phyloP scores from a whole-genome alignment of 2,888 invertebrate species.

The Noctua janthe region DNA sequence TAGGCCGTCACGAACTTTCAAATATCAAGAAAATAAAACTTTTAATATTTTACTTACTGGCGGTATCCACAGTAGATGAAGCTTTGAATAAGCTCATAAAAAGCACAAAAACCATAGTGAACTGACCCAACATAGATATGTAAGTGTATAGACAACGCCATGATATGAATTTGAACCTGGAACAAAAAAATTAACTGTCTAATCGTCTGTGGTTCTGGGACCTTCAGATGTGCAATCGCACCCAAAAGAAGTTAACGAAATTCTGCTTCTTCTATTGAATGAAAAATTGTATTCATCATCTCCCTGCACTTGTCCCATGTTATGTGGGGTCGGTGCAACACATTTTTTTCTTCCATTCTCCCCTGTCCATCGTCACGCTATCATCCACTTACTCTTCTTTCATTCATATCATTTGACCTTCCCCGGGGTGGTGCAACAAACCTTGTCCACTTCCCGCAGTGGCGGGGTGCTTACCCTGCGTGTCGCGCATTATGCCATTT shows the following conservation, averaged over 20 bases:
- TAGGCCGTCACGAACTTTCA: not conserved
- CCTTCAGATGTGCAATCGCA: not conserved
- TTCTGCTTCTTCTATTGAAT: not conserved
- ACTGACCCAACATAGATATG: conserved; percentile 71
- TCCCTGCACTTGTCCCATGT: no score
- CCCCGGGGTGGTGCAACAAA: no score
- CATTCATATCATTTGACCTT: no score
- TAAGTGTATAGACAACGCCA: conserved; percentile 74
- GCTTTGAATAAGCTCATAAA: conserved; percentile 70
- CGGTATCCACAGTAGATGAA: conserved; percentile 69
- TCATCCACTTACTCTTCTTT: no score
- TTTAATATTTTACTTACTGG: conserved; percentile 71
- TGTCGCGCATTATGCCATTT: no score
- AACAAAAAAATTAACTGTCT: conserved; percentile 36
- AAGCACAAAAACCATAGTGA: conserved; percentile 64
- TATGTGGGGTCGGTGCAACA: no score
- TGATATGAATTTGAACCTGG: conserved; percentile 77
- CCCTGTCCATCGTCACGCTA: no score
- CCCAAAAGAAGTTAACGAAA: not conserved
- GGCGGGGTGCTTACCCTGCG: no score
- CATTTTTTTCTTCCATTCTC: no score
- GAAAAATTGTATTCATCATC: not conserved
- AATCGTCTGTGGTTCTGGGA: not conserved
- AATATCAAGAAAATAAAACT: not conserved
- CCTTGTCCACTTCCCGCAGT: no score